Conservation (phyloP, 2,797 vertebrate species). For the Phrynocephalus forsythii region DNA sequence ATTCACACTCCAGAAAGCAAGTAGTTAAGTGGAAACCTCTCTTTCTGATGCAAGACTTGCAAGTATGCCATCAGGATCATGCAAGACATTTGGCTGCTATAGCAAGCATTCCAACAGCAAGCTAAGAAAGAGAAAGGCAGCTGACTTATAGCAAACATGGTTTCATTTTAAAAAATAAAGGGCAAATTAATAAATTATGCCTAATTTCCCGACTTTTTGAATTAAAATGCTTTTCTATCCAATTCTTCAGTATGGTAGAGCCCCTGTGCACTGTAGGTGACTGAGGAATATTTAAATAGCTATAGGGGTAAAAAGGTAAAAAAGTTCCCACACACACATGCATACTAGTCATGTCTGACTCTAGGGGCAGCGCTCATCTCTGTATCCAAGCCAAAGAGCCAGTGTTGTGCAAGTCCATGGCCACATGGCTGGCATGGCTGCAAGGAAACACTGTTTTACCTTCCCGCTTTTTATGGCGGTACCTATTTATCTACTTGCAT, state of each 20-base stretch:
- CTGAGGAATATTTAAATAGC: background rate
- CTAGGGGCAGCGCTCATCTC: too few relatives aligned
- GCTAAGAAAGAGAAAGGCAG: background rate
- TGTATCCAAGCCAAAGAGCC: too few relatives aligned
- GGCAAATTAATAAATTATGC: background rate
- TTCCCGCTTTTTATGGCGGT: too few relatives aligned
- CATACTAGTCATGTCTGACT: too few relatives aligned
- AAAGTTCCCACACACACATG: too few relatives aligned
- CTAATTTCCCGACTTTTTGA: background rate
- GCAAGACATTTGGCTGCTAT: conserved; percentile 3
- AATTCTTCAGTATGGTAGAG: too few relatives aligned
- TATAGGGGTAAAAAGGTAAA: too few relatives aligned
- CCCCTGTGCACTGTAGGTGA: background rate
- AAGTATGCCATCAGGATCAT: conserved; percentile 30
- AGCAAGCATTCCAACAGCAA: background rate
- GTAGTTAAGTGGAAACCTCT: conserved; percentile 9
- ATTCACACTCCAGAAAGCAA: conserved; percentile 31
- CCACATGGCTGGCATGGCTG: too few relatives aligned
- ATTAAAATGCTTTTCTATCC: background rate
- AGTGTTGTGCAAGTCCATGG: too few relatives aligned
- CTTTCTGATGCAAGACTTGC: conserved; percentile 30
- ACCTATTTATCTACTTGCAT: too few relatives aligned
- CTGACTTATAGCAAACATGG: conserved; percentile 10
- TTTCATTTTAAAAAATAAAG: background rate
- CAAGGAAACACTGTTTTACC: too few relatives aligned